phyloP scores from a whole-genome alignment of 2,113 vertebrate genomes.

The Spizaetus ornatus region DNA sequence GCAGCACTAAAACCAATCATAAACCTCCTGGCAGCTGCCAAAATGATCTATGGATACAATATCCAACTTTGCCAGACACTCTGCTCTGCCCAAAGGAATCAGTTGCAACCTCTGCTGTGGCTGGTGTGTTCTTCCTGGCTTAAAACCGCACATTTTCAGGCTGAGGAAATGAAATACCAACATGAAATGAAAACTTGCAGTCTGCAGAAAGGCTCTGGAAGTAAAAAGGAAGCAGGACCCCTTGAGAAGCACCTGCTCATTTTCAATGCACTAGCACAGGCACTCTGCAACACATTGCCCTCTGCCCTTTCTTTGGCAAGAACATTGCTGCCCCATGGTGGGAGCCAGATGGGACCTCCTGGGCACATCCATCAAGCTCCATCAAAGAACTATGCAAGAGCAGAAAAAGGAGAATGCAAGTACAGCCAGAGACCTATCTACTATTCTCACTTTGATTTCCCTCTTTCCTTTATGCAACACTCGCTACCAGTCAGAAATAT shows the following conservation, averaged over 20 bases:
- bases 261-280: neutral
- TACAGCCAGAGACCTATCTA: neutral
- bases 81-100: neutral
- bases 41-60: neutral
- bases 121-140: neutral
- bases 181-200: neutral
- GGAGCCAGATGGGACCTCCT: neutral
- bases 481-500: neutral
- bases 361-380: neutral
- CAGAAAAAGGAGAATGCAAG: neutral
- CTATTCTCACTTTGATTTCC: neutral
- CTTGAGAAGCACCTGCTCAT: neutral
- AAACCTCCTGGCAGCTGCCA: neutral
- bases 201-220: neutral
- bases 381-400: neutral
- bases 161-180: neutral
- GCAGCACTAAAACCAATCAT: neutral
- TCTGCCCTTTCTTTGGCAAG: neutral
- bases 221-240: neutral
- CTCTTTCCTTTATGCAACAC: neutral
- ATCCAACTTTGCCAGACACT: neutral
- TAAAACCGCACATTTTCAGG: neutral
- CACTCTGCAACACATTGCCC: neutral
- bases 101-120: neutral
- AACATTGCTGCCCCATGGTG: neutral